These are phyloP conservation scores for Sarcoramphus papa DNA, from an alignment of 2,797 vertebrate species.

Conservation along the genomic window DNA sequence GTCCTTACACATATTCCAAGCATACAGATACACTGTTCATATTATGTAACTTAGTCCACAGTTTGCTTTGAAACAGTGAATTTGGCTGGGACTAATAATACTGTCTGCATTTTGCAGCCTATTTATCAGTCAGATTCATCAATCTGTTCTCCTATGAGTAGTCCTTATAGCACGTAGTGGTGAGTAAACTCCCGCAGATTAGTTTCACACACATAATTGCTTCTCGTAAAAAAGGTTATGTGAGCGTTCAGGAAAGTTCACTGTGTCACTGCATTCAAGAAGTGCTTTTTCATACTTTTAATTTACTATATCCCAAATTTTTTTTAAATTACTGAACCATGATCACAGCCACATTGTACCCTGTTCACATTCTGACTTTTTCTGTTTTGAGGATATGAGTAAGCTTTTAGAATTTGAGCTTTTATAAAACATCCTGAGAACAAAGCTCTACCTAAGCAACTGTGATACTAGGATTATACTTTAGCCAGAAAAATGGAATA, in stretches of 20 bases:
- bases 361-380: background rate
- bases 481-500: background rate
- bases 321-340: background rate
- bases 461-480: background rate
- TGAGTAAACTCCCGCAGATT: too few species aligned
- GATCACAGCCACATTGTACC: background rate
- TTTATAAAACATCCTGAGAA: background rate
- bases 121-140: too few species aligned
- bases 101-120: too few species aligned
- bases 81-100: too few species aligned
- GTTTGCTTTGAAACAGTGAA: too few species aligned
- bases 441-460: background rate
- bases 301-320: background rate
- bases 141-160: too few species aligned
- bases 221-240: too few species aligned
- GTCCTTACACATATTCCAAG: too few species aligned
- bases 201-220: too few species aligned
- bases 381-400: background rate
- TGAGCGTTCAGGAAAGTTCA: background rate
- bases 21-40: too few species aligned
- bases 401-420: background rate
- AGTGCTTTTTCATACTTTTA: background rate
- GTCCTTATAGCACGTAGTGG: too few species aligned
- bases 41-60: too few species aligned
- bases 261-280: background rate